Base-by-base conservation (phyloP, 2,797 vertebrate genomes). In the Chromis chromis region DNA sequence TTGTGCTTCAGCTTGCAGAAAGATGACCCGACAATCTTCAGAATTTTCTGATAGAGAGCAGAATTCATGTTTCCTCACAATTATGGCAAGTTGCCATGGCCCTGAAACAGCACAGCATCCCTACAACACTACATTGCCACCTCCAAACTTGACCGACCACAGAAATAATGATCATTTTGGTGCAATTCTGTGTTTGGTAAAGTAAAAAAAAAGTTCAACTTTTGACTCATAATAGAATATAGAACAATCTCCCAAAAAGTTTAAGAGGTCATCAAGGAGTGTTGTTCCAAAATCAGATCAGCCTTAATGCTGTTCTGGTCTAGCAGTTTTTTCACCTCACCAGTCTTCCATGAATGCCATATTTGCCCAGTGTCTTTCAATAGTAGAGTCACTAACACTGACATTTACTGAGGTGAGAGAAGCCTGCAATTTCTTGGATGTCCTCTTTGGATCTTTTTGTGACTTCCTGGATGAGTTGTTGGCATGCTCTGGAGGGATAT, bases 321-420 rank as follows among this genome's bases (percentile, higher is more conserved):
- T 21, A 52, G 36, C 48, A 53, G 27, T 21, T 24, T 24, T 71
- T 61, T 62, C 40, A 61, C 10, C 44, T 54, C 22, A 21, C 39
- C 49, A 48, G 14, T 48, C 48, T 65, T n/a, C 27, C 19, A 28
- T 31, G 24, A 48, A 24, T 58, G 58, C 19, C 46, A 54, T 48
- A 7, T 58, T 59, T 62, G 60, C 22, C 25, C 46, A 42, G 13
- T 36, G 33, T 36, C 33, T 36, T 36, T 36, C 33, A 36, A 31
- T 31, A 31, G 28, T 31, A 7, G 33, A 36, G 10, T 36, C 33
- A 36, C 33, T 58, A 78, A 55, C 63, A 52, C 28, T 62, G 49
- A 78, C 50, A 52, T 55, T 65, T 61, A 52, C 46, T 50, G n/a
- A 44, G 58, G 28, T 63, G 31, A 67, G 52, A 65, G 36, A 65